Percentiles rank a stretch among this genome's conserved stretches.
Conservation (phyloP, 64 coral and sea anemone genomes). For the Porites australiensis region DNA sequence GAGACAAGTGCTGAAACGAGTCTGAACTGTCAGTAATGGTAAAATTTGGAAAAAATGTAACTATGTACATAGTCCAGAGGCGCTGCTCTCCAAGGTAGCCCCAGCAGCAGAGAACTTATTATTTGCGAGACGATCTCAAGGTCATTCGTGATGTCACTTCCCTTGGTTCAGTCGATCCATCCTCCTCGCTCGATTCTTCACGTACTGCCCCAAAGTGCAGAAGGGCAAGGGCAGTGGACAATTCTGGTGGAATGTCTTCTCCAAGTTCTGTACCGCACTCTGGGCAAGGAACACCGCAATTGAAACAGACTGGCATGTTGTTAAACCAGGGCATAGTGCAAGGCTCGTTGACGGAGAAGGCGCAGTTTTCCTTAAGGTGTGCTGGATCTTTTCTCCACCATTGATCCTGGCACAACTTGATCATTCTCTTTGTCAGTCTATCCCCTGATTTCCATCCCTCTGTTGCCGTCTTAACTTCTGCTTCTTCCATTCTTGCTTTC, state of each 20-base stretch:
- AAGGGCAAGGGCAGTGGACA: slow-evolving; percentile 27
- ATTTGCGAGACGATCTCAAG: background rate
- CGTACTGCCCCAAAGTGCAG: background rate
- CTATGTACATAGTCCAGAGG: background rate
- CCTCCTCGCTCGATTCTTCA: background rate
- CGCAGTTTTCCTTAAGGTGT: background rate
- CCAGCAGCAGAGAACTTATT: background rate
- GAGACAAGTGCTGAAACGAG: too few species aligned
- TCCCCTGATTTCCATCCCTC: slow-evolving; percentile 35
- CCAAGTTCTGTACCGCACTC: background rate
- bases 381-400: slow-evolving; percentile 35
- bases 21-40: background rate
- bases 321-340: slow-evolving; percentile 28
- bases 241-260: slow-evolving; percentile 9
- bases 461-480: background rate
- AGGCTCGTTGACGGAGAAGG: background rate
- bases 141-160: slow-evolving; percentile 11
- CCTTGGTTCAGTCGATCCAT: background rate
- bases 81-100: background rate
- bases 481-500: slow-evolving; percentile 8
- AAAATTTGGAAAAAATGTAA: background rate
- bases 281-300: slow-evolving; percentile 53
- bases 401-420: background rate
- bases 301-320: slow-evolving; percentile 48
- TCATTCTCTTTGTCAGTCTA: slow-evolving; percentile 11